A percentile compares a stretch with the other conserved stretches of the same genome.
Evolutionary conservation across 2,113 vertebrate species (phyloP).

Genomic region (Arenaria interpres): DNA sequence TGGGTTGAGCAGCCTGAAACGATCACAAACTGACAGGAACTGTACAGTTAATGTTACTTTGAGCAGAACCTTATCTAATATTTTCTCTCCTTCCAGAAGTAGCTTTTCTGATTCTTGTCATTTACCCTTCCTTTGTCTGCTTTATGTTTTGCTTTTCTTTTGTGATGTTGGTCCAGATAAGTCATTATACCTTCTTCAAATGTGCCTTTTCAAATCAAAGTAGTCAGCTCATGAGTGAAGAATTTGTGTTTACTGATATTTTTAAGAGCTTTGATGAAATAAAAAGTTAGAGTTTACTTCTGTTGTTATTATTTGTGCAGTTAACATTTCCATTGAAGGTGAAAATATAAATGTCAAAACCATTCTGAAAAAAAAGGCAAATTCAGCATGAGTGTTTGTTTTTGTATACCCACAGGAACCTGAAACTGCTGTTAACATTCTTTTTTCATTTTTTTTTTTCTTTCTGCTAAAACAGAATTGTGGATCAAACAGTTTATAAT

Average conservation of each 20-base stretch:
- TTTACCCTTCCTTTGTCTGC: not conserved
- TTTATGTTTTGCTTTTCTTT: not conserved
- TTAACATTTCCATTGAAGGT: not conserved
- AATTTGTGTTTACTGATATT: not conserved
- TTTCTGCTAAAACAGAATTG: not conserved
- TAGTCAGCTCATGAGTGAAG: not conserved
- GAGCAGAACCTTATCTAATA: not conserved
- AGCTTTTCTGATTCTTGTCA: not conserved
- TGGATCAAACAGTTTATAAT: conserved; percentile 23
- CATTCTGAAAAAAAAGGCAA: not conserved
- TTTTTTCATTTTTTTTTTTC: not conserved
- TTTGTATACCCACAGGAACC: not conserved
- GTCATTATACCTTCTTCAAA: not conserved
- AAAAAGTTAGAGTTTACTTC: not conserved
- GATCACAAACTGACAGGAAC: not conserved
- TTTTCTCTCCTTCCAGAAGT: not conserved
- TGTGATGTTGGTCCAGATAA: not conserved
- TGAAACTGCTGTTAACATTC: not conserved
- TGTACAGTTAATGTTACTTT: not conserved
- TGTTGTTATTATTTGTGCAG: not conserved
- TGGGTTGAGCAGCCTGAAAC: not conserved
- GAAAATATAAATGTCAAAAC: not conserved
- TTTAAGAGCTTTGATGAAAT: not conserved
- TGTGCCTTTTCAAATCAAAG: not conserved
- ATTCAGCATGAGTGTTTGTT: not conserved